phyloP scores from a whole-genome alignment of 2,113 vertebrate species.

The Meriones unguiculatus region DNA sequence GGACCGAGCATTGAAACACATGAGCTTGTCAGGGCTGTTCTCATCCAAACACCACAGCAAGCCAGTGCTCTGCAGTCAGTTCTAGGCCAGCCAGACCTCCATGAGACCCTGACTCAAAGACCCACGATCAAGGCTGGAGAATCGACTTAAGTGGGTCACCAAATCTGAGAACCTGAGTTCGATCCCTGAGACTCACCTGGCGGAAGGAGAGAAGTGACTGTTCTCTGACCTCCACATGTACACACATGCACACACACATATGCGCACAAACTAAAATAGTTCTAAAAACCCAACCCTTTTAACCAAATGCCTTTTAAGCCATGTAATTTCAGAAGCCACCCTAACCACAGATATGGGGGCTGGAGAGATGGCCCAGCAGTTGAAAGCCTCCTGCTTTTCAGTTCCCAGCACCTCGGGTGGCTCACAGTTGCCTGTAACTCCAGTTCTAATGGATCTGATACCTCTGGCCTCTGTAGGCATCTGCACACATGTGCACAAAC shows the following conservation, averaged over 20 bases:
- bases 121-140: too few relatives aligned
- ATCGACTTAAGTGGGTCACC: too few relatives aligned
- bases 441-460: neutral
- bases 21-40: neutral
- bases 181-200: too few relatives aligned
- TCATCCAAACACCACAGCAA: neutral
- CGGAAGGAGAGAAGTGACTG: neutral
- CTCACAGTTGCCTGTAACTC: neutral
- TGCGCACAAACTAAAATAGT: too few relatives aligned
- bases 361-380: neutral
- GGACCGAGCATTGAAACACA: neutral
- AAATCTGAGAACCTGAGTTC: too few relatives aligned
- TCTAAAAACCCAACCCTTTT: neutral
- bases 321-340: neutral
- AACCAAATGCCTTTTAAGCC: neutral
- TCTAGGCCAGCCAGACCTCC: neutral
- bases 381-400: too few relatives aligned
- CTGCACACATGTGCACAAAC: neutral
- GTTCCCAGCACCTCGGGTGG: too few relatives aligned
- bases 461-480: neutral
- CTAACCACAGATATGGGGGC: neutral
- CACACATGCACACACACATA: neutral
- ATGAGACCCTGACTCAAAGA: neutral
- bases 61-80: neutral
- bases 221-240: neutral